A percentile compares a stretch with the other conserved stretches of the same genome.
phyloP scores from a whole-genome alignment of 1,140 invertebrate species.

The Daktulosphaira vitifoliae region DNA sequence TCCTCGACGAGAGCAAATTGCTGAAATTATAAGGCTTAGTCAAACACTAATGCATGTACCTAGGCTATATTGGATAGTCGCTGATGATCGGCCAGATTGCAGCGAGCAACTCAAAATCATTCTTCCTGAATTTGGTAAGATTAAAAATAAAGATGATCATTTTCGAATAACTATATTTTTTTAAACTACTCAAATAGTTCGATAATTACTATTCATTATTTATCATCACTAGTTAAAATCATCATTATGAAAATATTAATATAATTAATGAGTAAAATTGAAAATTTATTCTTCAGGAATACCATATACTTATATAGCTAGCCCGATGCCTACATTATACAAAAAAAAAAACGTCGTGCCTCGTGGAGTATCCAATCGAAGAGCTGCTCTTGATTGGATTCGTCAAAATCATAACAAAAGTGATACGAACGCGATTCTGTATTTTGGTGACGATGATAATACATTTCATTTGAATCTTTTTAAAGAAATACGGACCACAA shows the following conservation, averaged over 20 bases:
- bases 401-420: slow-evolving; percentile 57
- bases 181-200: too few relatives aligned
- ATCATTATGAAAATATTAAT: too few relatives aligned
- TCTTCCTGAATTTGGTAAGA: slow-evolving; percentile 18
- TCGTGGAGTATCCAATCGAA: slow-evolving; percentile 83
- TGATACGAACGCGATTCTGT: slow-evolving; percentile 65
- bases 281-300: slow-evolving; percentile 3
- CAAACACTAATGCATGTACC: slow-evolving; percentile 82
- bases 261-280: too few relatives aligned
- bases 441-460: slow-evolving; percentile 98
- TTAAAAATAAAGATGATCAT: too few relatives aligned
- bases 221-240: too few relatives aligned
- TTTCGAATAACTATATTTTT: too few relatives aligned
- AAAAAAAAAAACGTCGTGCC: slow-evolving; percentile 65
- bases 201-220: too few relatives aligned
- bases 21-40: slow-evolving; percentile 77
- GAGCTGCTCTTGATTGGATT: slow-evolving; percentile 78
- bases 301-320: slow-evolving; percentile 15
- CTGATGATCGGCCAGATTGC: slow-evolving; percentile 66
- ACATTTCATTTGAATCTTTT: slow-evolving; percentile 82
- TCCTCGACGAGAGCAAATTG: slow-evolving; percentile 75
- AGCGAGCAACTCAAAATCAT: slow-evolving; percentile 58
- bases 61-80: slow-evolving; percentile 81
- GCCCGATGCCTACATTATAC: slow-evolving; percentile 68
- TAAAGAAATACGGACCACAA: slow-evolving; percentile 74